phyloP scores from a whole-genome alignment of 2,797 vertebrate species.

The Garrulus glandarius region DNA sequence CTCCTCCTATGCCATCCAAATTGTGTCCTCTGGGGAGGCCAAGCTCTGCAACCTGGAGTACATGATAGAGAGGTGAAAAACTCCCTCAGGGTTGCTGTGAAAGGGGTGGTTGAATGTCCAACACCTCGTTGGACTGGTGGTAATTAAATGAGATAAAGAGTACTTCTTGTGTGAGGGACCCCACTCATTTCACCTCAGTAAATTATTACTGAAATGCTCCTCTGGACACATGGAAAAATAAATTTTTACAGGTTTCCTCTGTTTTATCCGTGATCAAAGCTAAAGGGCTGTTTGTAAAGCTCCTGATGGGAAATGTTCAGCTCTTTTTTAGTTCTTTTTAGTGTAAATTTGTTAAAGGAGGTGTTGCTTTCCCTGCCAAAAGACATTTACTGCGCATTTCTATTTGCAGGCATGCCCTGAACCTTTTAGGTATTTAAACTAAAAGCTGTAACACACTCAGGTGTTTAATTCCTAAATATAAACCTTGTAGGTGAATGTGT shows the following conservation, averaged over 20 bases:
- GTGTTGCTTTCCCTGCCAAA: not conserved
- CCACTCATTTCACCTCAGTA: not conserved
- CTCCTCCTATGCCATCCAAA: constrained; percentile 73
- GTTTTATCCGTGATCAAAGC: not conserved
- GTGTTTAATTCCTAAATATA: not conserved
- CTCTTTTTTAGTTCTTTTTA: not conserved
- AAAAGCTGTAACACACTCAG: not conserved
- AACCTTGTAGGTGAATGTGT: not conserved
- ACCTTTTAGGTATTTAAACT: not conserved
- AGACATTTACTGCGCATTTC: not conserved
- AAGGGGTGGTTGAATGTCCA: not conserved
- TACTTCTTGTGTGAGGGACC: not conserved
- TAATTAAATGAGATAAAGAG: not conserved
- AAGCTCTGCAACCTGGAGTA: constrained; percentile 80
- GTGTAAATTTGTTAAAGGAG: not conserved
- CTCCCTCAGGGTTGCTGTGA: not conserved
- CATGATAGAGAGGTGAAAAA: constrained; percentile 75
- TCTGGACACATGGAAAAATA: not conserved
- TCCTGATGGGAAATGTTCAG: not conserved
- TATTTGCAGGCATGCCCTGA: not conserved
- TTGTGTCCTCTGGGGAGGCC: constrained; percentile 71
- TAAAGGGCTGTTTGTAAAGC: not conserved
- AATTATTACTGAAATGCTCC: not conserved
- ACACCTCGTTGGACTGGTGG: not conserved
- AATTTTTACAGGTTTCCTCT: not conserved